Percentiles rank a stretch among this genome's conserved stretches.
These are phyloP conservation scores for Rhombomys opimus DNA, from an alignment of 2,113 vertebrate species.

Conservation along the genomic window DNA sequence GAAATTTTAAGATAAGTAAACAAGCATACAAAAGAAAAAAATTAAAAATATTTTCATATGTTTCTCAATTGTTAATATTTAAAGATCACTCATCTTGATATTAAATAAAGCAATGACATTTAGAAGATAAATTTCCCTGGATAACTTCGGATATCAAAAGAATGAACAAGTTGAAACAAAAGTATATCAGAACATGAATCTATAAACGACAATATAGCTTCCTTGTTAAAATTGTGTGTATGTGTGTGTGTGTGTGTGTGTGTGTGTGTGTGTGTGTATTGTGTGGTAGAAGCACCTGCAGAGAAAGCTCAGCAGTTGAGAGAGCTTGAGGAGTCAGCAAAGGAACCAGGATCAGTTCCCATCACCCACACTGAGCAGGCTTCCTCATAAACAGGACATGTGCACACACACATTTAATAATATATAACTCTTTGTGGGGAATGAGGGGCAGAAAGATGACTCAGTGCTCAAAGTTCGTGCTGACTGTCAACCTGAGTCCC, in stretches of 20 bases:
- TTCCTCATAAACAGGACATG: neutral
- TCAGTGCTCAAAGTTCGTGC: neutral
- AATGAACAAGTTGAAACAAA: no score
- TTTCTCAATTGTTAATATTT: constrained; percentile 7
- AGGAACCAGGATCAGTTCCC: neutral
- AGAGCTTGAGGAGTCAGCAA: neutral
- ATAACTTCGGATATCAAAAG: no score
- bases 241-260: no score
- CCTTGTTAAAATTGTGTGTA: no score
- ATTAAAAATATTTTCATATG: neutral
- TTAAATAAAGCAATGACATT: constrained; percentile 7
- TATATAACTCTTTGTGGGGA: neutral
- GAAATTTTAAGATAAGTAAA: no score
- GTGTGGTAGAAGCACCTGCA: neutral
- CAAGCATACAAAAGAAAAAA: no score
- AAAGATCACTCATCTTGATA: neutral
- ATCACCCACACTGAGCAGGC: neutral
- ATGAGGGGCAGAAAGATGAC: neutral
- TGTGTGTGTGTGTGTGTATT: no score
- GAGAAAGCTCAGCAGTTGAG: neutral
- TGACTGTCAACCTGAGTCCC: no score
- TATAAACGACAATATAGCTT: no score
- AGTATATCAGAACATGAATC: no score
- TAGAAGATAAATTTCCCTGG: neutral
- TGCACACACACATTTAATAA: neutral